Conservation (phyloP, 1,140 invertebrate genomes). For the Atta cephalotes region DNA sequence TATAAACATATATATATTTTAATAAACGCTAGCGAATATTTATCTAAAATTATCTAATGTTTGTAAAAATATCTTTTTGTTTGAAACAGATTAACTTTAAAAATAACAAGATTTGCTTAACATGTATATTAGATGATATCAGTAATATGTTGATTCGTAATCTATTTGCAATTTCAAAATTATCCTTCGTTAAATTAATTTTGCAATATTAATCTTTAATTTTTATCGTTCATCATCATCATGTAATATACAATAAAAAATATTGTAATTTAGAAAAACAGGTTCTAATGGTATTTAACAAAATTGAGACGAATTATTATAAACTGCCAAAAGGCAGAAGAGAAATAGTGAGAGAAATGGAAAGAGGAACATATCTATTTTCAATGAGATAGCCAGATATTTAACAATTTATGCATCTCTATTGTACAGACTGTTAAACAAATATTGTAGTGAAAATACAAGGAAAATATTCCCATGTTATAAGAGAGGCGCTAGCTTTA, state of each 20-base stretch:
- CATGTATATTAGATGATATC: neutral
- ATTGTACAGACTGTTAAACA: neutral
- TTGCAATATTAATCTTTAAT: conserved; percentile 30
- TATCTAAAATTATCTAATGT: neutral
- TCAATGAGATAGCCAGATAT: conserved; percentile 27
- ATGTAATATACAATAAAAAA: conserved; percentile 9
- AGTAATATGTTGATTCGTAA: neutral
- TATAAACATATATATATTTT: neutral
- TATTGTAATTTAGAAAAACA: conserved; percentile 9
- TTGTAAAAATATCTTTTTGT: neutral
- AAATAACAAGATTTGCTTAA: neutral
- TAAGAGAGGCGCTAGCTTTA: neutral
- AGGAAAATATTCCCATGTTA: conserved; percentile 8
- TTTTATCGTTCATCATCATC: neutral
- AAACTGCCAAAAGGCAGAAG: neutral
- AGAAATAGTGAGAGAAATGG: neutral
- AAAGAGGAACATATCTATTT: conserved; percentile 17
- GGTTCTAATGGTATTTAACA: neutral
- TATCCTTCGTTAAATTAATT: conserved; percentile 15
- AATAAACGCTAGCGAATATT: neutral
- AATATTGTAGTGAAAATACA: conserved; percentile 12
- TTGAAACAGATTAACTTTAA: neutral
- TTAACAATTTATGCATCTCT: conserved; percentile 26
- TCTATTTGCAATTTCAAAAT: conserved; percentile 17
- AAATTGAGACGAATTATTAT: neutral